Conservation (phyloP, 2,113 vertebrate genomes). For the Centropus bengalensis region DNA sequence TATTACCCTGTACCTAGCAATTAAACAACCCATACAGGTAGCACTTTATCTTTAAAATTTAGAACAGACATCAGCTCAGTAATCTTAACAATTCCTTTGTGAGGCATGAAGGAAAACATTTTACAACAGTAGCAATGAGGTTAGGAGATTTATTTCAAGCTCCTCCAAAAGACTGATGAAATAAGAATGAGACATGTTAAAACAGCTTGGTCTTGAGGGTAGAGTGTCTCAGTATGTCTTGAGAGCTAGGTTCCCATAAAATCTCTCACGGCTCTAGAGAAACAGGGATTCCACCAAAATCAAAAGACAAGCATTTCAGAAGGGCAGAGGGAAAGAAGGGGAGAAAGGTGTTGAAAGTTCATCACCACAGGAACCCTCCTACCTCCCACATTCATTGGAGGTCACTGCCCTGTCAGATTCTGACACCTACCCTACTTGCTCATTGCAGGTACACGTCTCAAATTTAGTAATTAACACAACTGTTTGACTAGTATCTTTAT, state of each 20-base stretch:
- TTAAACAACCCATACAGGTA: background rate
- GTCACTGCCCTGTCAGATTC: background rate
- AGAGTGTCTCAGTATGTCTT: background rate
- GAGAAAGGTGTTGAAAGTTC: background rate
- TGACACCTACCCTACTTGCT: background rate
- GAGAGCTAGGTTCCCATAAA: background rate
- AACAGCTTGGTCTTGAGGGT: background rate
- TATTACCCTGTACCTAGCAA: constrained; percentile 14
- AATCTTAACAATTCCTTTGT: background rate
- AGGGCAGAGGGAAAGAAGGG: background rate
- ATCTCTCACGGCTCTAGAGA: background rate
- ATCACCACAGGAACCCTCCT: background rate
- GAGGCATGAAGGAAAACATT: background rate
- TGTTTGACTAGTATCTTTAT: background rate
- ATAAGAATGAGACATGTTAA: background rate
- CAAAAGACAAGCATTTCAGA: background rate
- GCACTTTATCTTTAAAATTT: background rate
- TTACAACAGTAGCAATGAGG: background rate
- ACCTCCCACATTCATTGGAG: background rate
- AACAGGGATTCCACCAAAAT: background rate
- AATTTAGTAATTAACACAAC: background rate
- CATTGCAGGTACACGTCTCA: background rate
- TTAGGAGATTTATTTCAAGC: background rate
- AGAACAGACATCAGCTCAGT: background rate
- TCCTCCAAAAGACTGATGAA: background rate